Percentiles rank a stretch among this genome's conserved stretches.
These are phyloP conservation scores for Lagocephalus sceleratus DNA, from an alignment of 2,797 vertebrate species.

Conservation along the genomic window DNA sequence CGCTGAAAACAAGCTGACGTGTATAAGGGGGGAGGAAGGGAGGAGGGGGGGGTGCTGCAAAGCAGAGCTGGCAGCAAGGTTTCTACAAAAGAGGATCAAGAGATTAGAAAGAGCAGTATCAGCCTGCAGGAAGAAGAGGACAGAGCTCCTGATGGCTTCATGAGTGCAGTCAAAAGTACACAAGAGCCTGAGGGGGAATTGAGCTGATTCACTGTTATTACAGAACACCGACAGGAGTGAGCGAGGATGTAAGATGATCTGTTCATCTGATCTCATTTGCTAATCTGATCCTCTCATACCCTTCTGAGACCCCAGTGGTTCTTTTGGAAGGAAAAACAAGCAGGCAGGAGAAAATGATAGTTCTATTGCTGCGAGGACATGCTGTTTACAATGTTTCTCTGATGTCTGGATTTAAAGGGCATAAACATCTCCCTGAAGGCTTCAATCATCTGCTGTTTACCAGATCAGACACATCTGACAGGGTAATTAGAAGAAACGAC, in stretches of 20 bases:
- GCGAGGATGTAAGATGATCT: background rate
- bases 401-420: too few species aligned
- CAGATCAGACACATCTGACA: too few species aligned
- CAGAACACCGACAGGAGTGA: background rate
- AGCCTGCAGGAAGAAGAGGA: conserved; percentile 37
- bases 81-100: conserved; percentile 67
- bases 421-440: too few species aligned
- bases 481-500: too few species aligned
- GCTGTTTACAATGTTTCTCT: too few species aligned
- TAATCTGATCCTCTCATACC: too few species aligned
- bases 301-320: too few species aligned
- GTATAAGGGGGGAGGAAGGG: background rate
- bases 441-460: too few species aligned
- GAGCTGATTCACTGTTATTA: background rate
- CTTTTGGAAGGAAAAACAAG: too few species aligned
- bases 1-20: conserved; percentile 14
- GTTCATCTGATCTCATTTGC: too few species aligned
- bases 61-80: conserved; percentile 18
- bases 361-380: too few species aligned
- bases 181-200: conserved; percentile 7
- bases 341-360: too few species aligned
- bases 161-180: conserved; percentile 23
- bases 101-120: conserved; percentile 59
- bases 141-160: conserved; percentile 42
- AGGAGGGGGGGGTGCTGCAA: conserved; percentile 25